phyloP scores from a whole-genome alignment of 2,113 vertebrate species.

The Corynorhinus townsendii region DNA sequence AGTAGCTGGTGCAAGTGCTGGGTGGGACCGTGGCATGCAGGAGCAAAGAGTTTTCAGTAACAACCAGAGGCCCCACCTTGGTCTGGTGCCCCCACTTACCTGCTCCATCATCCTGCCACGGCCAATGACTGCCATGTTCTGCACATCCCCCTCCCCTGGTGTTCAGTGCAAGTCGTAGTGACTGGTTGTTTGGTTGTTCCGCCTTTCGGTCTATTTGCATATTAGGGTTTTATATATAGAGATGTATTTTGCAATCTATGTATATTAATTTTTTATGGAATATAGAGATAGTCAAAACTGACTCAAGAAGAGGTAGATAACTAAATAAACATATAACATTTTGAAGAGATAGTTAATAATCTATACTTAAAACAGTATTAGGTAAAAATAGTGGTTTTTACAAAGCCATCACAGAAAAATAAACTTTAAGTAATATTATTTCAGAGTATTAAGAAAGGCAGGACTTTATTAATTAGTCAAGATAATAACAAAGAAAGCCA shows the following conservation, averaged over 20 bases:
- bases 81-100: too few species aligned
- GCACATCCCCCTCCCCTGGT: too few species aligned
- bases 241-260: not conserved
- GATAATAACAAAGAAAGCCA: not conserved
- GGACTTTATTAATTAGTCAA: not conserved
- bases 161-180: too few species aligned
- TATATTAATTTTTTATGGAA: constrained; percentile 5
- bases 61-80: too few species aligned
- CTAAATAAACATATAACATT: not conserved
- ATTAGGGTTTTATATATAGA: too few species aligned
- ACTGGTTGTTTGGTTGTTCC: too few species aligned
- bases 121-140: too few species aligned
- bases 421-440: not conserved
- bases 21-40: too few species aligned
- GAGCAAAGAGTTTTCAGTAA: too few species aligned
- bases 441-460: not conserved
- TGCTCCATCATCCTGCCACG: too few species aligned
- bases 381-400: not conserved
- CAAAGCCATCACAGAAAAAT: not conserved
- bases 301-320: not conserved
- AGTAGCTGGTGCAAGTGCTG: too few species aligned
- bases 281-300: not conserved
- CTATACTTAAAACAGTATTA: not conserved
- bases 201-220: too few species aligned
- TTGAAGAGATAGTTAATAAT: not conserved